phyloP scores from a whole-genome alignment of 2,888 invertebrate species.

The Coelopa pilipes region DNA sequence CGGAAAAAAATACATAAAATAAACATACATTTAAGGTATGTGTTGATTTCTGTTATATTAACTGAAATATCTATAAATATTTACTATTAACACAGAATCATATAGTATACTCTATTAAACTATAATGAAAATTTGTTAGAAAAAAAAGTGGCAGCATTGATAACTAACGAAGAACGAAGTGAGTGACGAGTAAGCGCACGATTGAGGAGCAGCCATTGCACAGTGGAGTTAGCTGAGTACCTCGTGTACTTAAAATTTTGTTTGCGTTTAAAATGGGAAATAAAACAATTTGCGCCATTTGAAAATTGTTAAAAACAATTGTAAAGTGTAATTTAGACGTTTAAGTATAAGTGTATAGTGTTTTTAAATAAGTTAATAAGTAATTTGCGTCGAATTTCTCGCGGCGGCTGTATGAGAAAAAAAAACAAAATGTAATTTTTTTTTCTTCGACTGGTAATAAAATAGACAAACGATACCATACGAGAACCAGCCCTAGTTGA shows the following conservation, averaged over 20 bases:
- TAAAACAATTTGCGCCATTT: conserved; percentile 19
- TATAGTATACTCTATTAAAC: no score
- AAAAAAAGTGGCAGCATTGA: neutral
- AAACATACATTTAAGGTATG: no score
- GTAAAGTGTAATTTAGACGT: conserved; percentile 4
- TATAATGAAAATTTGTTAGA: no score
- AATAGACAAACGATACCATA: conserved; percentile 25
- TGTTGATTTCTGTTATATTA: no score
- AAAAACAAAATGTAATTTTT: conserved; percentile 23
- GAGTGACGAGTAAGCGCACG: conserved; percentile 36
- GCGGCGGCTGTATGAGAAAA: neutral
- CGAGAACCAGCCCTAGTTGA: conserved; percentile 24
- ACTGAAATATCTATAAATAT: no score
- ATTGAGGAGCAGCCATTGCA: conserved; percentile 35
- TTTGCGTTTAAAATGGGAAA: conserved; percentile 35
- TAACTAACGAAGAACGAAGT: conserved; percentile 4
- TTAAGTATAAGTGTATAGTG: neutral
- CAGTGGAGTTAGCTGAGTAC: conserved; percentile 36
- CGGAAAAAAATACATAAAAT: no score
- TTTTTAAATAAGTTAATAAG: conserved; percentile 2
- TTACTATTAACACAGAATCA: no score
- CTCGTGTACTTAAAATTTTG: conserved; percentile 36
- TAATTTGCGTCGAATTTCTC: neutral
- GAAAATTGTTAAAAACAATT: conserved; percentile 31
- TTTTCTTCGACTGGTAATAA: conserved; percentile 21